Evolutionary conservation across 2,113 vertebrate genomes (phyloP).

Genomic region (Melanerpes aurifrons): DNA sequence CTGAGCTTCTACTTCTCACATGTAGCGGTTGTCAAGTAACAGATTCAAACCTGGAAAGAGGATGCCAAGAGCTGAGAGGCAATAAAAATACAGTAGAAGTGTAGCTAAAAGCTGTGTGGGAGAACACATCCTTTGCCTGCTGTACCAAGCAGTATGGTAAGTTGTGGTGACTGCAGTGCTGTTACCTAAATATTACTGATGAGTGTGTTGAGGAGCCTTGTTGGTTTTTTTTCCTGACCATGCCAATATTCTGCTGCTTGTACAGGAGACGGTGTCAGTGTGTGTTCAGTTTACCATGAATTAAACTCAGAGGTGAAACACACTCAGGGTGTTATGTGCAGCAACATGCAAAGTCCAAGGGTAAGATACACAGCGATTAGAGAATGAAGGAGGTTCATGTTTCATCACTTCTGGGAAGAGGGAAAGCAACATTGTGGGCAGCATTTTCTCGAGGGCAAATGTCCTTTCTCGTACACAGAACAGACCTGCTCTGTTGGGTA

Average conservation of each 20-base stretch:
- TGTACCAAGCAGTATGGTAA: not conserved
- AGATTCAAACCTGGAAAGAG: not conserved
- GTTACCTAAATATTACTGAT: not conserved
- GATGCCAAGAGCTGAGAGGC: not conserved
- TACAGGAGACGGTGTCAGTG: rapidly evolving
- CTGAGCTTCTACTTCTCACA: rapidly evolving
- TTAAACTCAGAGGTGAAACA: not conserved
- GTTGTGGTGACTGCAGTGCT: not conserved
- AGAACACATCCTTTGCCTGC: not conserved
- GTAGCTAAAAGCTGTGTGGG: rapidly evolving
- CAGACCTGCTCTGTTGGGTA: not conserved
- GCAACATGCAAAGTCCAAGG: not conserved
- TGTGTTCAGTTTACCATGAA: not conserved
- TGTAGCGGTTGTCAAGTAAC: not conserved
- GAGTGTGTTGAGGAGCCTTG: not conserved
- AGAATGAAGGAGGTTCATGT: not conserved
- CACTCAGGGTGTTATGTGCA: rapidly evolving
- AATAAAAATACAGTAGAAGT: not conserved
- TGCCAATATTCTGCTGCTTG: not conserved
- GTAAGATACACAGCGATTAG: not conserved
- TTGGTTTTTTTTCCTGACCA: not conserved
- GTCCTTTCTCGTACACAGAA: not conserved
- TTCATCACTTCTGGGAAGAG: not conserved
- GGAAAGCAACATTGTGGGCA: not conserved
- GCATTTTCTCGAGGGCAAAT: not conserved